phyloP scores from a whole-genome alignment of 2,113 vertebrate species.

The Nyctereutes procyonoides region DNA sequence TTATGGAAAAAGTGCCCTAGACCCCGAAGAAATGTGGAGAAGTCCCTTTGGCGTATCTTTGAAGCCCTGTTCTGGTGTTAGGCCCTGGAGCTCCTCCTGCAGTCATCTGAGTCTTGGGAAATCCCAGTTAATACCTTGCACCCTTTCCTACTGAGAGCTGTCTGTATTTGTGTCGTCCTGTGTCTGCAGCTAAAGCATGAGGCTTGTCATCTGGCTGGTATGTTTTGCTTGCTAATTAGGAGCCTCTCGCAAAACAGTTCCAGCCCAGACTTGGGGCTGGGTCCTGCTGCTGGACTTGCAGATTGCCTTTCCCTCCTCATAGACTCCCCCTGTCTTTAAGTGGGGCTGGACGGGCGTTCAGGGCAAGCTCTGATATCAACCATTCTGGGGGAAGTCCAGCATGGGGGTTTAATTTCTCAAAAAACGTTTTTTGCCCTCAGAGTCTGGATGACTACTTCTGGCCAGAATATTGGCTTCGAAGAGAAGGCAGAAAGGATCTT shows the following conservation, averaged over 20 bases:
- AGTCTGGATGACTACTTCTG: slow-evolving; percentile 15
- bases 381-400: not conserved
- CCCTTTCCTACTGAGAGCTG: not conserved
- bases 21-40: not conserved
- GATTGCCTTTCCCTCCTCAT: not conserved
- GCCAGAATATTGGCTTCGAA: not conserved
- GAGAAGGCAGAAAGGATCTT: not conserved
- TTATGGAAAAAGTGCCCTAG: not conserved
- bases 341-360: not conserved
- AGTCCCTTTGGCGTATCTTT: not conserved
- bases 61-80: not conserved
- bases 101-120: slow-evolving; percentile 34
- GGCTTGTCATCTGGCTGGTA: slow-evolving; percentile 51
- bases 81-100: slow-evolving; percentile 44
- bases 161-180: slow-evolving; percentile 10
- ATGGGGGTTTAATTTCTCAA: not conserved
- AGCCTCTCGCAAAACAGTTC: not conserved
- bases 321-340: not conserved
- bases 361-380: not conserved
- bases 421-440: not conserved
- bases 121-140: slow-evolving; percentile 23
- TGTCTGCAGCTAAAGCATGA: slow-evolving; percentile 35
- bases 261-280: not conserved
- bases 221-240: slow-evolving; percentile 45
- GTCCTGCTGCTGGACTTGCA: not conserved